Percentiles rank a stretch among this genome's conserved stretches.
Evolutionary conservation across 1,140 invertebrate genomes (phyloP).

Genomic region (Micrasema longulum): DNA sequence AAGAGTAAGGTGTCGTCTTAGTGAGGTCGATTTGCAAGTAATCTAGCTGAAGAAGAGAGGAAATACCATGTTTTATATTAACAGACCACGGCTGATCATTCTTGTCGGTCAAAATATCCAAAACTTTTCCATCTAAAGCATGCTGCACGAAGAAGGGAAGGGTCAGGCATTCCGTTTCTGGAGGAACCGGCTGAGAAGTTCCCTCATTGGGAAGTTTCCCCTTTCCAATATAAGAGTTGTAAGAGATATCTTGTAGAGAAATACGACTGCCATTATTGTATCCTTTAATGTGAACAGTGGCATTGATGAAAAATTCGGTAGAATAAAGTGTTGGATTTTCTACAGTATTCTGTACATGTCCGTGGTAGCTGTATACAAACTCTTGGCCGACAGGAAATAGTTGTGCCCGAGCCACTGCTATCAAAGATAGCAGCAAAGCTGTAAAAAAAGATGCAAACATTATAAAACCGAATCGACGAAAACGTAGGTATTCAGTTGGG

Average conservation of each 20-base stretch:
- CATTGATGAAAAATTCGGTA: constrained; percentile 43
- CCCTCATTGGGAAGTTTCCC: constrained; percentile 8
- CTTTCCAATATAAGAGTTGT: constrained; percentile 40
- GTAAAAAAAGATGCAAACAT: constrained; percentile 7
- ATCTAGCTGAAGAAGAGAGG: constrained; percentile 58
- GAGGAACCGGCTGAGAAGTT: constrained; percentile 2
- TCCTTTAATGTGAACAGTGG: constrained; percentile 35
- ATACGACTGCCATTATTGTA: constrained; percentile 29
- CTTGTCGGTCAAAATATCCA: constrained; percentile 19
- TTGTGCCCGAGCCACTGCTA: constrained; percentile 25
- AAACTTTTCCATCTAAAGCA: constrained; percentile 33
- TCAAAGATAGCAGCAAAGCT: constrained; percentile 24
- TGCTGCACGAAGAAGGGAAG: constrained; percentile 44
- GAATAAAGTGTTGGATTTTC: constrained; percentile 32
- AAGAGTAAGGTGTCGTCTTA: constrained; percentile 53
- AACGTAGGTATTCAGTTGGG: too few species aligned
- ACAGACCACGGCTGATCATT: constrained; percentile 58
- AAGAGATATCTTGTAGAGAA: constrained; percentile 34
- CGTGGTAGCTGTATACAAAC: constrained; percentile 41
- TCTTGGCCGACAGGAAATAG: constrained; percentile 26
- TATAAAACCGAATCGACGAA: too few species aligned
- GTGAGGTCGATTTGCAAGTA: constrained; percentile 48
- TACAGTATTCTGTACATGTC: constrained; percentile 28
- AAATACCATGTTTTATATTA: constrained; percentile 60
- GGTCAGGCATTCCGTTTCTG: constrained; percentile 18